phyloP scores from a whole-genome alignment of 2,113 vertebrate species.

The Syrmaticus mikado region DNA sequence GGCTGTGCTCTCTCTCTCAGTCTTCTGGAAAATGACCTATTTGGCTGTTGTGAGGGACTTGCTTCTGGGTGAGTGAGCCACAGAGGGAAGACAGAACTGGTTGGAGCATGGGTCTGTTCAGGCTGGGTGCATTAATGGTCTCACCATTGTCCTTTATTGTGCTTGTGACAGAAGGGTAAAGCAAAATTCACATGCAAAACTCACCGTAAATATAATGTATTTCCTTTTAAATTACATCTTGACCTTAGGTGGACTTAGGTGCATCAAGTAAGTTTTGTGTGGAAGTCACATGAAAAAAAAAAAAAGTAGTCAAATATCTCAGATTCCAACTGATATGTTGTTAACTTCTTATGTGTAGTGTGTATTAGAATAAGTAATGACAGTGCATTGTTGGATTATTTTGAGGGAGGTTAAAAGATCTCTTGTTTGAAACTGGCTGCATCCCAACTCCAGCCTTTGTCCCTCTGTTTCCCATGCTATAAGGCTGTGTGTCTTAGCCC shows the following conservation, averaged over 20 bases:
- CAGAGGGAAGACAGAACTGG: fast-evolving
- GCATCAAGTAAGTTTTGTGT: not conserved
- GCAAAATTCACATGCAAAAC: not conserved
- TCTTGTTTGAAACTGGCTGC: not conserved
- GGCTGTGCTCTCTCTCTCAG: too few species aligned
- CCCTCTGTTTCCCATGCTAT: not conserved
- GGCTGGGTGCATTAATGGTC: not conserved
- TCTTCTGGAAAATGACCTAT: not conserved
- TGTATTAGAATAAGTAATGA: not conserved
- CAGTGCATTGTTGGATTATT: not conserved
- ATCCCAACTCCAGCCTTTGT: not conserved
- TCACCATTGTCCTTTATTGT: not conserved
- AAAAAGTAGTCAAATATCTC: not conserved
- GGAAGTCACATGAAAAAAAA: not conserved
- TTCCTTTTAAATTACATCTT: not conserved
- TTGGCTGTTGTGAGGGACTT: not conserved
- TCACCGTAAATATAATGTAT: fast-evolving
- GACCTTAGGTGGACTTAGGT: not conserved
- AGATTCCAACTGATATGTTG: not conserved
- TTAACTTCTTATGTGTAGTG: not conserved
- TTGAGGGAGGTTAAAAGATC: not conserved
- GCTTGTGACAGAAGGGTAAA: not conserved
- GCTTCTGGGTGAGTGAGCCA: not conserved
- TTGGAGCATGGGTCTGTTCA: not conserved
- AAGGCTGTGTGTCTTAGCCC: not conserved